A percentile compares a stretch with the other conserved stretches of the same genome.
Evolutionary conservation across 2,113 vertebrate genomes (phyloP).

Genomic region (Mus spicilegus): DNA sequence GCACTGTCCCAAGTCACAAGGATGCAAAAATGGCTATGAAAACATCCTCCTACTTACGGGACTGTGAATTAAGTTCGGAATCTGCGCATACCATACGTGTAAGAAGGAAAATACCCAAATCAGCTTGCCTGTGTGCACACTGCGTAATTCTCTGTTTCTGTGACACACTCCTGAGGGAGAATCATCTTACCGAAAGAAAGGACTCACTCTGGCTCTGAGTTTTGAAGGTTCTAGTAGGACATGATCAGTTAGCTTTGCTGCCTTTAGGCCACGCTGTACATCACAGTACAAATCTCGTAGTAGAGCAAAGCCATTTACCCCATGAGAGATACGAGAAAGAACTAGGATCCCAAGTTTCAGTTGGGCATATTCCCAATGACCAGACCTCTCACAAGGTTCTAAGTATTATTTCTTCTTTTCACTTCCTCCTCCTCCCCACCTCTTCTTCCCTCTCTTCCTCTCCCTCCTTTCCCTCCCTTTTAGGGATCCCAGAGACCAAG

Average conservation of each 20-base stretch:
- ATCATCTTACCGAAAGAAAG: not conserved
- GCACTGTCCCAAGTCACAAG: not conserved
- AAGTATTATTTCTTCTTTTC: not conserved
- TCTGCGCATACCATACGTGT: not conserved
- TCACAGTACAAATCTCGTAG: not conserved
- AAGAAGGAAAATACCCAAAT: not conserved
- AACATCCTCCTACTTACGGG: not conserved
- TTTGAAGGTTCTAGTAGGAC: not conserved
- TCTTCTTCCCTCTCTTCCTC: not conserved
- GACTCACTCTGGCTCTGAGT: not conserved
- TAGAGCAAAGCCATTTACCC: not conserved
- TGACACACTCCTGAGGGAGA: not conserved
- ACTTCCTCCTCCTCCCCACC: not conserved
- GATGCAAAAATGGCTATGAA: not conserved
- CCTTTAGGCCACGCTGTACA: not conserved
- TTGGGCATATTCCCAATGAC: not conserved
- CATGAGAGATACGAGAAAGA: not conserved
- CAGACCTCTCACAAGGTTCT: not conserved
- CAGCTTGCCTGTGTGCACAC: not conserved
- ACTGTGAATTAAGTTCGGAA: not conserved
- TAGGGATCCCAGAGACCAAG: not conserved
- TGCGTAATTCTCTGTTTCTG: not conserved
- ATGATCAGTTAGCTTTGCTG: not conserved
- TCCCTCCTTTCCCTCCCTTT: not conserved
- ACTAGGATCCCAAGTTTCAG: too few relatives aligned